Evolutionary conservation across 92 coral and sea anemone genomes (phyloP), one percentile per base, ranked within the genome.

Genomic region (Porites evermanni): DNA sequence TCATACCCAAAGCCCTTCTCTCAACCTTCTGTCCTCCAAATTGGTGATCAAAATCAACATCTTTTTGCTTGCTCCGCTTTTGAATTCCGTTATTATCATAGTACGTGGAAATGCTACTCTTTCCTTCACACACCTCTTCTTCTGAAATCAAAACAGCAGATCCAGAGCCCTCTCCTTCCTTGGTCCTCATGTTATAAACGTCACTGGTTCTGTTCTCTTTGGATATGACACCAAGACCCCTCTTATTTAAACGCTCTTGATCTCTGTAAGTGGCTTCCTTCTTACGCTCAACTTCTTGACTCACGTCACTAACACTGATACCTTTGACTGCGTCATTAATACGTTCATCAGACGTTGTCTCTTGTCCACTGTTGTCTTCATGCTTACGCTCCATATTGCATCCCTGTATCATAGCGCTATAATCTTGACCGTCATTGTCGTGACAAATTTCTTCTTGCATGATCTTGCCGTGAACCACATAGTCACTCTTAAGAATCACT

Each of bases 401-500:
- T n/a, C 6, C 53, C 24, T 56, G 53, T 18, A 10, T 50, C 6
- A 11, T 64, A n/a, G 12, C 14, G n/a, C 14, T 50, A 78, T 44
- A 51, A 78, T 64, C 38, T 32, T 64, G 63, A 29, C 53, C 51
- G 4, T 64, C 59, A 1, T 1, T 64, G 59, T 3, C 7, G 70
- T 63, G 18, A 78, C 67, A 78, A 20, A 17, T 50, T 8, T 78
- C 71, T 78, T 44, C 58, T 79, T 10, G 61, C 18, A 61, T 66
- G 59, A 64, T 61, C 59, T 38, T 29, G 14, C 14, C 53, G n/a
- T 60, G 64, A 17, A 26, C 80, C 1, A 58, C 80, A 26, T 10
- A 47, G 4, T 29, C 44, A 1, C 2, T 29, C 20, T 7, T 23
- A 67, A 61, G 18, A 77, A 12, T n/a, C 3, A 12, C 7, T 0